Percentiles rank a stretch among this genome's conserved stretches.
Evolutionary conservation across 2,113 vertebrate species (phyloP).

Genomic region (Dromas ardeola): DNA sequence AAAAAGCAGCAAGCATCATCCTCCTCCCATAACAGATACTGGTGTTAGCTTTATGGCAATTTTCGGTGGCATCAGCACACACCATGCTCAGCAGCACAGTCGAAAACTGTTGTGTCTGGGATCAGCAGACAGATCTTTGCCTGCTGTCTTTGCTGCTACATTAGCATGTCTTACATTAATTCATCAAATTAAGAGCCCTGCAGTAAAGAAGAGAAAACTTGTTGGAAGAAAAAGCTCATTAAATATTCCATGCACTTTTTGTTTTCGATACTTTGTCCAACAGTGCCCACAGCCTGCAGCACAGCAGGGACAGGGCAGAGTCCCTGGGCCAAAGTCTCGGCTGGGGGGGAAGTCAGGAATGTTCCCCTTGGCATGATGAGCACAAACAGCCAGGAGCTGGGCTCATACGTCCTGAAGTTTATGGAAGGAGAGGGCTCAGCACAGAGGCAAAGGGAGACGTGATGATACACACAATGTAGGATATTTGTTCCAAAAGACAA

Average conservation of each 20-base stretch:
- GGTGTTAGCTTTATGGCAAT: background rate
- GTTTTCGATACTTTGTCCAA: background rate
- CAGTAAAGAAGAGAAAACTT: background rate
- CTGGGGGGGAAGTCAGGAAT: background rate
- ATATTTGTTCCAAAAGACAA: background rate
- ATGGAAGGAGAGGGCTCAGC: background rate
- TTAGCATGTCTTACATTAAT: constrained; percentile 22
- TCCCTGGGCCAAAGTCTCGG: background rate
- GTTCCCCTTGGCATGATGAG: background rate
- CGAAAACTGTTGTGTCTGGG: background rate
- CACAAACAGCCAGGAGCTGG: background rate
- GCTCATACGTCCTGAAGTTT: accelerated
- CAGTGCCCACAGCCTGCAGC: background rate
- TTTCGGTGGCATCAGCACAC: background rate
- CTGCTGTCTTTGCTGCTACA: background rate
- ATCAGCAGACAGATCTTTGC: constrained; percentile 7
- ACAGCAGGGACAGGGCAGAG: background rate
- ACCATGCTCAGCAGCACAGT: background rate
- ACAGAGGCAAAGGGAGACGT: accelerated
- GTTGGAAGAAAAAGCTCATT: background rate
- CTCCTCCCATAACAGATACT: background rate
- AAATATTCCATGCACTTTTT: background rate
- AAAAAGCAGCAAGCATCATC: background rate
- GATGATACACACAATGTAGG: background rate
- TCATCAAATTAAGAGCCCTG: constrained; percentile 23